phyloP scores from a whole-genome alignment of 2,113 vertebrate genomes.

The Rhipidura dahli region DNA sequence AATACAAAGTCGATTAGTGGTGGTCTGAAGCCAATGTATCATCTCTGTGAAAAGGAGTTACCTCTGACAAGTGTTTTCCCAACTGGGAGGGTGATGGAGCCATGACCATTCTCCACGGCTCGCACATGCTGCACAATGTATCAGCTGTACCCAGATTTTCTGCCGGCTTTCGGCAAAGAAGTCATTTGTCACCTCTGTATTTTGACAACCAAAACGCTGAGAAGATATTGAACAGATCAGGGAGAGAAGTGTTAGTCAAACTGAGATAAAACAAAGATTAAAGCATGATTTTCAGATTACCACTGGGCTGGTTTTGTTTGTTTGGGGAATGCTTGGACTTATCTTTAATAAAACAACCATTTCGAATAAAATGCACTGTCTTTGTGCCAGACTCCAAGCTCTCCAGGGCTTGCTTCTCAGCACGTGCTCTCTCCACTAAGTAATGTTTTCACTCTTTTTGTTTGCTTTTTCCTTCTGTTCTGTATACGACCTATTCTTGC shows the following conservation, averaged over 20 bases:
- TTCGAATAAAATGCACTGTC: background rate
- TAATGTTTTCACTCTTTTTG: background rate
- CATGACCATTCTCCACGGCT: background rate
- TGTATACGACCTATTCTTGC: background rate
- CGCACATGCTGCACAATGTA: background rate
- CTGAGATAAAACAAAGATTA: constrained; percentile 48
- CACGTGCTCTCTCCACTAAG: background rate
- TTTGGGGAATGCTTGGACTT: background rate
- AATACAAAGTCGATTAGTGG: background rate
- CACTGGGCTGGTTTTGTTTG: background rate
- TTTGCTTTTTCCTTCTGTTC: background rate
- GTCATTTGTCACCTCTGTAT: background rate
- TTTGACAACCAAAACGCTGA: background rate
- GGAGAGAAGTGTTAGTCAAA: constrained; percentile 29
- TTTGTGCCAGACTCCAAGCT: background rate
- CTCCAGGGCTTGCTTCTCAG: background rate
- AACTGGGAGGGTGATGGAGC: background rate
- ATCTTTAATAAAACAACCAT: background rate
- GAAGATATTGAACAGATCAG: background rate
- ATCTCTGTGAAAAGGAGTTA: background rate
- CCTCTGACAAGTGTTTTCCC: background rate
- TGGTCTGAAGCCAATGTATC: background rate
- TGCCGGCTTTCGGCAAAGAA: background rate
- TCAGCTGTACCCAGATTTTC: background rate
- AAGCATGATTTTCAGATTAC: background rate